A percentile compares a stretch with the other conserved stretches of the same genome.
These are phyloP conservation scores for Protodeltote pygarga DNA, from an alignment of 2,888 invertebrate genomes.

Conservation along the genomic window DNA sequence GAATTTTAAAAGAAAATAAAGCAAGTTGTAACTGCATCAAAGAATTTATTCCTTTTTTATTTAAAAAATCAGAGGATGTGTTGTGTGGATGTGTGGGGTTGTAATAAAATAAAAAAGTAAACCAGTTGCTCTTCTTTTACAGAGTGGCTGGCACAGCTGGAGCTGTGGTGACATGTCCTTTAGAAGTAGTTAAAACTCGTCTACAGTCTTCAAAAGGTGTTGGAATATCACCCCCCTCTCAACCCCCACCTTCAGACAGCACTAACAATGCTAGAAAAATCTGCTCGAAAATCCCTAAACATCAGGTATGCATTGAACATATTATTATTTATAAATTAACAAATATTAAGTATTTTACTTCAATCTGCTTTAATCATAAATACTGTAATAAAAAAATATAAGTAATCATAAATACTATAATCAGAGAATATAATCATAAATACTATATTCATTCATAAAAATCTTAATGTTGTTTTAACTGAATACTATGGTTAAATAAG, in stretches of 20 bases:
- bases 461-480: too few relatives aligned
- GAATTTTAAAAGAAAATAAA: too few relatives aligned
- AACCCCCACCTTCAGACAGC: conserved; percentile 82
- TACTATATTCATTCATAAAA: too few relatives aligned
- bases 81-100: too few relatives aligned
- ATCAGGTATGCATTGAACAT: conserved; percentile 86
- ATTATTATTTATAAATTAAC: neutral
- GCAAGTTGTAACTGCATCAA: too few relatives aligned
- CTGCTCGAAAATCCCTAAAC: conserved; percentile 91
- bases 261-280: conserved; percentile 89
- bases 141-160: conserved; percentile 99
- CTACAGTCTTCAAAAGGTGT: conserved; percentile 96
- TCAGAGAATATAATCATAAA: too few relatives aligned
- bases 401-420: too few relatives aligned
- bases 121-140: conserved; percentile 48
- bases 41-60: too few relatives aligned
- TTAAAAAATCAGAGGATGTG: neutral
- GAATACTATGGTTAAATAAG: too few relatives aligned
- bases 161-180: conserved; percentile 98
- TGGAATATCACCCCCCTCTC: conserved; percentile 78
- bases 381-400: too few relatives aligned
- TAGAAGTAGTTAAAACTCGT: conserved; percentile 99
- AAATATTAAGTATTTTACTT: neutral
- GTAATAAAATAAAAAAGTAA: too few relatives aligned
- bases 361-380: too few relatives aligned